These are phyloP conservation scores for Colletes collaris DNA, from an alignment of 2,888 invertebrate species.

Conservation along the genomic window DNA sequence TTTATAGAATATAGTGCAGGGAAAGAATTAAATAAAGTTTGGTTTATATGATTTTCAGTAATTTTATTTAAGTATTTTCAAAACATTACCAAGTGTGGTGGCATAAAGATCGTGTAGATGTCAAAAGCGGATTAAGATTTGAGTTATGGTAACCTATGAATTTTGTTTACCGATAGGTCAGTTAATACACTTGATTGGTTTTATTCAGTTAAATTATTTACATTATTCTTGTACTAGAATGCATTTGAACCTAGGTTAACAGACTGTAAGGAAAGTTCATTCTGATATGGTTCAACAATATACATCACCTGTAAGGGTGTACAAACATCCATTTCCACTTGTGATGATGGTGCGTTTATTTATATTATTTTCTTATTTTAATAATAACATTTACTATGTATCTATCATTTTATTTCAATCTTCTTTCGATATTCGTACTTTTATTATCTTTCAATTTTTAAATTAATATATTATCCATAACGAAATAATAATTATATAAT, in stretches of 20 bases:
- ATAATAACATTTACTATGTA: conserved; percentile 52
- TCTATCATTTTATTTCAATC: neutral
- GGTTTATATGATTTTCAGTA: conserved; percentile 27
- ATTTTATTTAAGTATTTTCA: conserved; percentile 4
- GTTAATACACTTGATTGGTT: conserved; percentile 14
- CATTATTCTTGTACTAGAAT: conserved; percentile 32
- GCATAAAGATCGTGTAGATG: conserved; percentile 8
- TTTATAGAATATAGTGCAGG: conserved; percentile 2
- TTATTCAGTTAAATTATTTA: conserved; percentile 28
- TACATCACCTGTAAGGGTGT: conserved; percentile 96
- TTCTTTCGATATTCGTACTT: conserved; percentile 2
- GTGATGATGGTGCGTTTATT: conserved; percentile 94
- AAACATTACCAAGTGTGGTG: conserved; percentile 7
- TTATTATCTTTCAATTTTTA: conserved; percentile 6
- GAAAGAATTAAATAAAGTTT: conserved; percentile 22
- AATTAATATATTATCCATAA: neutral
- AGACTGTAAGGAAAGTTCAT: conserved; percentile 14
- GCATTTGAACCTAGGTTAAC: conserved; percentile 23
- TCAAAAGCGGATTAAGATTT: conserved; percentile 21
- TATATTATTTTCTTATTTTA: conserved; percentile 43
- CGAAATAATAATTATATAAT: too few species aligned
- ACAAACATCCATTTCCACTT: conserved; percentile 97
- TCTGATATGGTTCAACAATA: conserved; percentile 95
- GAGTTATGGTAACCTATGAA: conserved; percentile 38
- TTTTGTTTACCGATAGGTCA: conserved; percentile 24